phyloP scores from a whole-genome alignment of 2,797 vertebrate species.

The Melanogrammus aeglefinus region DNA sequence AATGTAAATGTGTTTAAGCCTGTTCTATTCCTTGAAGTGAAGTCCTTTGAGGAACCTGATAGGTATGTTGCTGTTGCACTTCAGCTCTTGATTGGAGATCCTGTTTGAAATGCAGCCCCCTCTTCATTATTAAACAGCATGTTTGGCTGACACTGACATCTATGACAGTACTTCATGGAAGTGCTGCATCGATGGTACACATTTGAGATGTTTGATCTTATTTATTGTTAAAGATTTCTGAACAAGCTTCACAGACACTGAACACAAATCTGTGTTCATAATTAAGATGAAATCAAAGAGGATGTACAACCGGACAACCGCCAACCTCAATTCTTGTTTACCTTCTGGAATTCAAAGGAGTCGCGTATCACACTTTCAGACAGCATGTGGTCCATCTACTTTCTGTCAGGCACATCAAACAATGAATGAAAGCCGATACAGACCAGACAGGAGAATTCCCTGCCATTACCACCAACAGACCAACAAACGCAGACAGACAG shows the following conservation, averaged over 20 bases:
- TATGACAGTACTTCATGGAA: background rate
- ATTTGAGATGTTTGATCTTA: background rate
- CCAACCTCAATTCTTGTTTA: background rate
- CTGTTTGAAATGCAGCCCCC: background rate
- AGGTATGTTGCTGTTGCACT: background rate
- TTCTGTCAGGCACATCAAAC: constrained; percentile 43
- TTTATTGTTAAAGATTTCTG: background rate
- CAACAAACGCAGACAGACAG: constrained; percentile 32
- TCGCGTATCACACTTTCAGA: background rate
- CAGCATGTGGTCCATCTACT: constrained; percentile 21
- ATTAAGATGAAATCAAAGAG: background rate
- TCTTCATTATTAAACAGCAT: background rate
- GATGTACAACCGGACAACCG: background rate
- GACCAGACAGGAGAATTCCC: constrained; percentile 24
- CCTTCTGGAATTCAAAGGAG: background rate
- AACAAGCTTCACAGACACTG: background rate
- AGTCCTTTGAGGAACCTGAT: background rate
- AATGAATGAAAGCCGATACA: constrained; percentile 35
- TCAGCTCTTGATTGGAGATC: background rate
- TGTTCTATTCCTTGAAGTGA: too few relatives aligned
- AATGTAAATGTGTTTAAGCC: too few relatives aligned
- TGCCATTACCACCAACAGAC: constrained; percentile 35
- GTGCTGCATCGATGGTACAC: background rate
- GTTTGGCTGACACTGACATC: background rate
- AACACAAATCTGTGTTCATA: background rate